A percentile compares a stretch with the other conserved stretches of the same genome.
These are phyloP conservation scores for Syngnathus floridae DNA, from an alignment of 2,113 vertebrate genomes.

Conservation along the genomic window DNA sequence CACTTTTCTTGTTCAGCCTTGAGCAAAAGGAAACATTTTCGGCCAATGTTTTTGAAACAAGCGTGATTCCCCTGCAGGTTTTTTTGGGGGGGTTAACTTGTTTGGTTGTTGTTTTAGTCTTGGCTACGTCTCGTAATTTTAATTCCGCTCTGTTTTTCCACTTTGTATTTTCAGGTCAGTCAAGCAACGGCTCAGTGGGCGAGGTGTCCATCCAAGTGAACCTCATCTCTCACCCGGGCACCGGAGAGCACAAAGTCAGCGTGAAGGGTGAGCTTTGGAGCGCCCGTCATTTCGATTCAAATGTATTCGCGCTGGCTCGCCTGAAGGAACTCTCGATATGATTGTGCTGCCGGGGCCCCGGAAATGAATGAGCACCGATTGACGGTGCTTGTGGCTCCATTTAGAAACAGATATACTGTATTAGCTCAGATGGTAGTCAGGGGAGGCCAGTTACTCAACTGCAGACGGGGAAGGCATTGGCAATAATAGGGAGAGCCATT, in stretches of 20 bases:
- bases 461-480: neutral
- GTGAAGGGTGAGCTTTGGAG: slow-evolving; percentile 80
- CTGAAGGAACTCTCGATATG: slow-evolving; percentile 1
- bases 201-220: slow-evolving; percentile 93
- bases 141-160: slow-evolving; percentile 38
- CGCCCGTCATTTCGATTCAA: slow-evolving; percentile 19
- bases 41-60: slow-evolving; percentile 22
- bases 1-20: slow-evolving; percentile 30
- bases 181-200: slow-evolving; percentile 81
- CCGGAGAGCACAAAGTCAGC: slow-evolving; percentile 93
- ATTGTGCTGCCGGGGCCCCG: slow-evolving; percentile 3
- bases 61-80: slow-evolving; percentile 13
- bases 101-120: slow-evolving; percentile 1
- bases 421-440: neutral
- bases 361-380: slow-evolving; percentile 9
- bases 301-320: slow-evolving; percentile 14
- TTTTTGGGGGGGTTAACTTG: neutral
- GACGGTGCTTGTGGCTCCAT: neutral
- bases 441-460: neutral
- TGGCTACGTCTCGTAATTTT: neutral
- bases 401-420: slow-evolving; percentile 1
- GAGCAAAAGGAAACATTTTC: slow-evolving; percentile 32
- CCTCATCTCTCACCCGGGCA: slow-evolving; percentile 84
- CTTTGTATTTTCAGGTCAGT: slow-evolving; percentile 57
- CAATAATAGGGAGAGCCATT: neutral